A percentile compares a stretch with the other conserved stretches of the same genome.
These are phyloP conservation scores for Lamellibrachia luymesi DNA, from an alignment of 1,140 invertebrate species.

Conservation along the genomic window DNA sequence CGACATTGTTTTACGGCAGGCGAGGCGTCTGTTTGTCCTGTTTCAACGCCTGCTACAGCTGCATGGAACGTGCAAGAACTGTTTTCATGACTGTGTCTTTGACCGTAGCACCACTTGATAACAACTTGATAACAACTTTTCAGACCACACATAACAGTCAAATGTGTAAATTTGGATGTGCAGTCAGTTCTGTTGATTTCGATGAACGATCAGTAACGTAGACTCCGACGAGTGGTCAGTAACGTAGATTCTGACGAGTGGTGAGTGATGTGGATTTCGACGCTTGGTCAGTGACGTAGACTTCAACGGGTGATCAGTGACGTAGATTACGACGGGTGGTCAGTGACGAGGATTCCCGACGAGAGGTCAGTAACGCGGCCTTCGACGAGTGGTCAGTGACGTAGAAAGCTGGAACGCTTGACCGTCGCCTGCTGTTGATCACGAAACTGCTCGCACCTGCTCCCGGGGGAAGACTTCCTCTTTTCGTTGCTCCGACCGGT, in stretches of 20 bases:
- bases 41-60: no score
- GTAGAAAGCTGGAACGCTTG: background rate
- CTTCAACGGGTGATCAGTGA: background rate
- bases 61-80: background rate
- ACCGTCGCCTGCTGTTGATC: background rate
- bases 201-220: background rate
- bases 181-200: background rate
- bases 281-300: background rate
- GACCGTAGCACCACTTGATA: no score
- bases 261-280: no score
- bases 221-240: background rate
- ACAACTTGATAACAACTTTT: no score
- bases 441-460: background rate
- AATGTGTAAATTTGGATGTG: background rate
- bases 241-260: background rate
- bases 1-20: background rate
- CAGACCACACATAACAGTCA: no score
- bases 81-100: background rate
- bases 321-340: background rate
- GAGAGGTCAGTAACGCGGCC: background rate
- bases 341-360: background rate
- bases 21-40: background rate
- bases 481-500: background rate
- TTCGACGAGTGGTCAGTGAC: background rate
- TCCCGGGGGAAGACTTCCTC: background rate